Conservation (phyloP, 2,113 vertebrate genomes). For the Cebidichthys violaceus region DNA sequence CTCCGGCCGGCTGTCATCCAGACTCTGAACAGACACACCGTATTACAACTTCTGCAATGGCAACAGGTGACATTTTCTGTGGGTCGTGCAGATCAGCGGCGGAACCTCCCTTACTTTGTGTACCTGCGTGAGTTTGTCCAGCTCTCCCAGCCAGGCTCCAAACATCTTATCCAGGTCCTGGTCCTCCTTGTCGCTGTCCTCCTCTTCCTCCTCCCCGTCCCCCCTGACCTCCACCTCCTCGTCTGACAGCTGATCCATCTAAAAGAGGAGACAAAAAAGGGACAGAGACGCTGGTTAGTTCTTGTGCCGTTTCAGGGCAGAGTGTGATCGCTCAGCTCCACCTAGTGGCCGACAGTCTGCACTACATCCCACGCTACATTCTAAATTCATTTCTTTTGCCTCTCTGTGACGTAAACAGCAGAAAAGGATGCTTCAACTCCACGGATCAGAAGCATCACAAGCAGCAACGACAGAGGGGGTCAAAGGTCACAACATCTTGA, state of each 20-base stretch:
- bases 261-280: neutral
- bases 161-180: slow-evolving; percentile 99
- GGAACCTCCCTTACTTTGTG: neutral
- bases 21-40: slow-evolving; percentile 81
- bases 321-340: neutral
- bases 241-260: slow-evolving; percentile 96
- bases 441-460: neutral
- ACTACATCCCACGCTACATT: neutral
- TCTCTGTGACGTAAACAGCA: neutral
- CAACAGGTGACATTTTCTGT: too few relatives aligned
- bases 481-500: neutral
- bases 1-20: slow-evolving; percentile 91
- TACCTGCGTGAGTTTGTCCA: slow-evolving; percentile 93
- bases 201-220: slow-evolving; percentile 90
- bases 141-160: slow-evolving; percentile 95
- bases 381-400: neutral
- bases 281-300: neutral
- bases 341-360: slow-evolving; percentile 29
- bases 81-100: neutral
- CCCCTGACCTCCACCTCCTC: slow-evolving; percentile 92
- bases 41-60: too few relatives aligned
- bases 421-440: too few relatives aligned
- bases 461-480: neutral
- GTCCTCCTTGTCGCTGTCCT: slow-evolving; percentile 99
- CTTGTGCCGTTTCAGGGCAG: neutral